Conservation (phyloP, 2,888 invertebrate species). For the Chrysodeixis includens region DNA sequence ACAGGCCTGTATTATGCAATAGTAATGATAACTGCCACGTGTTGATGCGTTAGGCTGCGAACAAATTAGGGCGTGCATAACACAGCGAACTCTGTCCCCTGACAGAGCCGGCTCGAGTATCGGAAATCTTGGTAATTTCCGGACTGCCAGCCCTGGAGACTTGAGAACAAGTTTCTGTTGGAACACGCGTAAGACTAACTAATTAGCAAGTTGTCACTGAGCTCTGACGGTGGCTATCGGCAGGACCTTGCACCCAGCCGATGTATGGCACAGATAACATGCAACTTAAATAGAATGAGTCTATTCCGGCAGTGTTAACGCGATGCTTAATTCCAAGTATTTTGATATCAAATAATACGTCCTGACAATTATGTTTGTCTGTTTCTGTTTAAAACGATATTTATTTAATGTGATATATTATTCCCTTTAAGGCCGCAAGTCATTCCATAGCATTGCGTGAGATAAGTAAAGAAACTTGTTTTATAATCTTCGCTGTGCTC, state of each 20-base stretch:
- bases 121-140: conserved; percentile 35
- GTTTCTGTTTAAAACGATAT: too few relatives aligned
- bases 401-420: background rate
- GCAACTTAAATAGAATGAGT: background rate
- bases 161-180: conserved; percentile 17
- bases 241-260: background rate
- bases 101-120: conserved; percentile 18
- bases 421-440: background rate
- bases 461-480: background rate
- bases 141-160: conserved; percentile 19
- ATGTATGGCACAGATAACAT: background rate
- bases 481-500: background rate
- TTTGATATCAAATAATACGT: too few relatives aligned
- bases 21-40: conserved; percentile 16
- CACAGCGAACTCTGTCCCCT: conserved; percentile 25
- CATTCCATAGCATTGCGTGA: background rate
- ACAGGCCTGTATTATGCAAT: background rate
- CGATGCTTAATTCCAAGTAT: background rate
- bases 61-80: conserved; percentile 26
- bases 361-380: too few relatives aligned
- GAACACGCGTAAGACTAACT: conserved; percentile 37
- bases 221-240: conserved; percentile 14
- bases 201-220: conserved; percentile 49
- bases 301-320: too few relatives aligned
- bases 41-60: conserved; percentile 15